Conservation (phyloP, 1,140 invertebrate species). For the Drosophila ananassae region DNA sequence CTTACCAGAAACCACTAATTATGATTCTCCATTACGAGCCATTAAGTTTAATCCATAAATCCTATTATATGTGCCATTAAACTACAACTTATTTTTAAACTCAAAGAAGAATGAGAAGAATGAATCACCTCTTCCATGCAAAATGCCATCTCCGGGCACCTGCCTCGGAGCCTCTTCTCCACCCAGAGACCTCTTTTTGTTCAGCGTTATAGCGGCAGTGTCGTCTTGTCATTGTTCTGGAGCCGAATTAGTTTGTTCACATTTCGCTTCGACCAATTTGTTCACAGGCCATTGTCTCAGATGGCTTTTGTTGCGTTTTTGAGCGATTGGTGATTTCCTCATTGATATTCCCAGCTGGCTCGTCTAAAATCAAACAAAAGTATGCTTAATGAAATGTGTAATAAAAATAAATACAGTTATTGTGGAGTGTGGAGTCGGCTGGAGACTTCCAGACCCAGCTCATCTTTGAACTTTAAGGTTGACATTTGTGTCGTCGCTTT, state of each 20-base stretch:
- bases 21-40: background rate
- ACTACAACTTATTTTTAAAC: background rate
- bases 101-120: background rate
- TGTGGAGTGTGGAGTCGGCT: no score
- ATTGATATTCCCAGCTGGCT: slow-evolving; percentile 26
- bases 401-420: slow-evolving; percentile 46
- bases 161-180: slow-evolving; percentile 2
- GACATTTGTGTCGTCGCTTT: slow-evolving; percentile 42
- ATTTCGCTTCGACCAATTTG: slow-evolving; percentile 55
- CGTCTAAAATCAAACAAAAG: background rate
- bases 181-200: slow-evolving; percentile 1
- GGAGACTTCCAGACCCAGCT: slow-evolving; percentile 6
- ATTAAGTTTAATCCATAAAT: background rate
- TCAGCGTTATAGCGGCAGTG: background rate
- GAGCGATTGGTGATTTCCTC: slow-evolving; percentile 24
- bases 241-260: slow-evolving; percentile 59
- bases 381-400: slow-evolving; percentile 22
- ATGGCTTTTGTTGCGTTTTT: slow-evolving; percentile 19
- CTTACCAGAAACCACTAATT: background rate
- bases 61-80: background rate
- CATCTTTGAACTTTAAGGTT: slow-evolving; percentile 58
- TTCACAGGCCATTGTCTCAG: slow-evolving; percentile 44
- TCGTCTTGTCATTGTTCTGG: slow-evolving; percentile 22
- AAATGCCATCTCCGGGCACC: slow-evolving; percentile 11
- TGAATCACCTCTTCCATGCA: slow-evolving; percentile 19